Evolutionary conservation across 1,140 invertebrate genomes (phyloP), one percentile per base, ranked within the genome.

Genomic region (Calosoma granatense): DNA sequence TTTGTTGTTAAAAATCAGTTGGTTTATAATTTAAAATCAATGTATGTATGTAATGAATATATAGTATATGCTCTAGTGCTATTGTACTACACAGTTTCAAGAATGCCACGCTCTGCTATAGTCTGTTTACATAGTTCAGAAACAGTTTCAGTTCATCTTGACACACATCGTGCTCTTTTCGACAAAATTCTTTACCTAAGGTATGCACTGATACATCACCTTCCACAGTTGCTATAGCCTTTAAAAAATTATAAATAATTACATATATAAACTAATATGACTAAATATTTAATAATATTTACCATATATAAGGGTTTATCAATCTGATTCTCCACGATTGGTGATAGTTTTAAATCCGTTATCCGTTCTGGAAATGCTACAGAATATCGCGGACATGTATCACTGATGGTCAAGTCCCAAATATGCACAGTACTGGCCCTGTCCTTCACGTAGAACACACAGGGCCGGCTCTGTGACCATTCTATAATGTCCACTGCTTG

Each of bases 381-480:
- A 0, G 67, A 64, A 59, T 63, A 64, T 22, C 65, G 58, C 1
- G 70, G 68, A 53, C 58, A 66, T 43, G 70, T 61, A 59, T 70
- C 68, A 60, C 68, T 70, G 30, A 61, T 60, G 20, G 56, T 62
- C 23, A 72, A 58, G 61, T 72, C 63, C 70, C 70, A 72, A 30
- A 70, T 59, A 41, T 70, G 64, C 17, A 72, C 58, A 6, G 22
- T 57, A 60, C 70, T 67, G 54, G 51, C 55, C 0, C 47, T 56
- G 59, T 69, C 67, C 56, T 67, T 66, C 1, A 63, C 61, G 43
- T 69, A 72, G 54, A 72, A 65, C 17, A 70, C 47, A 47, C 67
- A 69, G 14, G 70, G 69, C 63, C 62, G 66, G 17, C 65, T 64
- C 20, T 54, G 57, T 1, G 68, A 70, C 70, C 70, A 72, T 54